Base-by-base conservation (phyloP, 2,888 invertebrate genomes). In the Drosophila subquinaria region DNA sequence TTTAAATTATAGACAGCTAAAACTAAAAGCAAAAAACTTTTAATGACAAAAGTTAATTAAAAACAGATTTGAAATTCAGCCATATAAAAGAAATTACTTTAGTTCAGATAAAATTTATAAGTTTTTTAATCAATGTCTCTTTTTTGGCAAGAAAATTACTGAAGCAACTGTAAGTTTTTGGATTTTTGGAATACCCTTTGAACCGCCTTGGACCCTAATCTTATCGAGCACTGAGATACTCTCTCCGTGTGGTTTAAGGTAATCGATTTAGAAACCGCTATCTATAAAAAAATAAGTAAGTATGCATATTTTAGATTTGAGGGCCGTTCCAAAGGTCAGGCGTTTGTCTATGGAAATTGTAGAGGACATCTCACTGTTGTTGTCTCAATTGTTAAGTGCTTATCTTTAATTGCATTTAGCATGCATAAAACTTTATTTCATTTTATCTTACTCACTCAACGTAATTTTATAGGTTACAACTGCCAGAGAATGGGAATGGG, bases 301-400 rank as follows among this genome's bases (percentile, higher is more conserved):
- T 48, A 66, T 73, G 61, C 52, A 51, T 33, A 40, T 59, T 62
- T 47, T 9, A 42, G 53, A 81, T 80, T 83, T 81, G 67, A 66
- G 8, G 45, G 38, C 38, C 48, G 78, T 69, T 88, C 83, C 83
- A 84, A 84, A 84, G 83, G 74, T 86, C 87, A 73, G 10, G 6
- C 55, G 43, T 61, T 66, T 63, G 17, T 50, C 38, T 10, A 33
- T 48, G 53, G 11, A 20, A 45, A 36, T 42, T 40, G 6, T 13
- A 15, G 36, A 50, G 33, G 50, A 55, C 67, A 73, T 45, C 20
- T 57, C 13, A 30, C 35, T 35, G 8, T 1, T 4, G 11, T 23
- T 9, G n/a, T 23, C 27, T n/a, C 23, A 51, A 33, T 6, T 13
- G 8, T 13, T 10, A 20, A 13, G 23, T 23, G 27, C 11, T 48